Conservation (phyloP, 2,888 invertebrate genomes). For the Ochropleura leucogaster region DNA sequence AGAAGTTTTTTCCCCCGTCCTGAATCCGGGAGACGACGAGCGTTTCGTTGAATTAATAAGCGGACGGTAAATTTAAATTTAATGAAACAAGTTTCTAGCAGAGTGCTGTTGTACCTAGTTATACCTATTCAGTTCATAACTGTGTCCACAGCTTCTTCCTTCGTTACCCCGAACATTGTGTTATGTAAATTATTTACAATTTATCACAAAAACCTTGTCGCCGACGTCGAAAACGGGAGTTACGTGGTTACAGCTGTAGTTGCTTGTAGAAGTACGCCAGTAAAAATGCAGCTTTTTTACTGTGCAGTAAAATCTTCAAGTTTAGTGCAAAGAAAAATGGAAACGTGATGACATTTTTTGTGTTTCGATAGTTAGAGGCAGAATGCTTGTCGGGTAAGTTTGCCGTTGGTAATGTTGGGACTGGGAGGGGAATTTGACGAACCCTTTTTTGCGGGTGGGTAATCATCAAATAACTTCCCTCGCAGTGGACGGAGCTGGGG, state of each 20-base stretch:
- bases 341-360: conserved; percentile 4
- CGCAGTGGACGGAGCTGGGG: too few species aligned
- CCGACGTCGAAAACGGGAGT: conserved; percentile 43
- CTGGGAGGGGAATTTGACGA: too few species aligned
- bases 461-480: too few species aligned
- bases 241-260: conserved; percentile 30
- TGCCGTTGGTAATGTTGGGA: not conserved
- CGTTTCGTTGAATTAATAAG: conserved; percentile 86
- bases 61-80: conserved; percentile 86
- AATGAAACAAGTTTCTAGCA: conserved; percentile 86
- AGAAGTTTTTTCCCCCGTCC: conserved; percentile 71
- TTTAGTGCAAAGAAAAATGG: conserved; percentile 1
- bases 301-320: conserved; percentile 23
- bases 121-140: conserved; percentile 76
- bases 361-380: not conserved
- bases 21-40: conserved; percentile 75
- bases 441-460: too few species aligned
- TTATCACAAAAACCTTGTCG: conserved; percentile 53
- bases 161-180: conserved; percentile 74
- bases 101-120: conserved; percentile 77
- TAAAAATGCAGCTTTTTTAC: conserved; percentile 43
- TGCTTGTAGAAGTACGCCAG: conserved; percentile 13
- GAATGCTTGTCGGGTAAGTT: not conserved
- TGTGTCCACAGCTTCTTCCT: conserved; percentile 69
- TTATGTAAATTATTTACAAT: conserved; percentile 75